These are phyloP conservation scores for Chrysolina oricalcia DNA, from an alignment of 2,888 invertebrate genomes.

Conservation along the genomic window DNA sequence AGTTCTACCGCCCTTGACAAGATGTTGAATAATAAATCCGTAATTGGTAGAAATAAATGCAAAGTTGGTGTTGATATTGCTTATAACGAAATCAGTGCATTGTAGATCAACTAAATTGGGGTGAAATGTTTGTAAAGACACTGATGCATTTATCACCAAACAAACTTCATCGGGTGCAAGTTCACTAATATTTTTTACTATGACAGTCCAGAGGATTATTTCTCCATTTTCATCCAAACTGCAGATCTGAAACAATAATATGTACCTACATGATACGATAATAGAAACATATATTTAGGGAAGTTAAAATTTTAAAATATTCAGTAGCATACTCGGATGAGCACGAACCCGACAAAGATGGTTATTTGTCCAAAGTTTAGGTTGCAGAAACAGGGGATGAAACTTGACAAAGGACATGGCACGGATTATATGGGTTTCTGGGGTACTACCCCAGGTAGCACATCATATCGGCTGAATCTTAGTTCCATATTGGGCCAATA, in stretches of 20 bases:
- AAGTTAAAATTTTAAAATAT: too few species aligned
- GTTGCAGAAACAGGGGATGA: too few species aligned
- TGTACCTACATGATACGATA: background rate
- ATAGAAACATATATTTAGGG: too few species aligned
- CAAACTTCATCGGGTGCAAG: slow-evolving; percentile 70
- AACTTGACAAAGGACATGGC: too few species aligned
- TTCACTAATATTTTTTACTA: slow-evolving; percentile 63
- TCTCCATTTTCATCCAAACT: slow-evolving; percentile 73
- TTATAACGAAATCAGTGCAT: slow-evolving; percentile 71
- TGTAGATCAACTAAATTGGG: slow-evolving; percentile 63
- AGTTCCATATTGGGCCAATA: too few species aligned
- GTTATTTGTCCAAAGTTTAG: too few species aligned
- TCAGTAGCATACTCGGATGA: too few species aligned
- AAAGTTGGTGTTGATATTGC: slow-evolving; percentile 69
- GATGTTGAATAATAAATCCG: slow-evolving; percentile 70
- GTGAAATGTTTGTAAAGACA: slow-evolving; percentile 64
- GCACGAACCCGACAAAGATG: too few species aligned
- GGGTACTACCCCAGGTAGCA: too few species aligned
- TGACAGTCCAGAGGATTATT: slow-evolving; percentile 73
- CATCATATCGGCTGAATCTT: too few species aligned
- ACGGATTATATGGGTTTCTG: too few species aligned
- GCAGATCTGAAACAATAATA: slow-evolving; percentile 69
- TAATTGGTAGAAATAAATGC: slow-evolving; percentile 73
- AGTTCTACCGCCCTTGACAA: slow-evolving; percentile 63
- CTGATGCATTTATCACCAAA: slow-evolving; percentile 70